phyloP scores from a whole-genome alignment of 2,113 vertebrate species.

The Pseudopodoces humilis region DNA sequence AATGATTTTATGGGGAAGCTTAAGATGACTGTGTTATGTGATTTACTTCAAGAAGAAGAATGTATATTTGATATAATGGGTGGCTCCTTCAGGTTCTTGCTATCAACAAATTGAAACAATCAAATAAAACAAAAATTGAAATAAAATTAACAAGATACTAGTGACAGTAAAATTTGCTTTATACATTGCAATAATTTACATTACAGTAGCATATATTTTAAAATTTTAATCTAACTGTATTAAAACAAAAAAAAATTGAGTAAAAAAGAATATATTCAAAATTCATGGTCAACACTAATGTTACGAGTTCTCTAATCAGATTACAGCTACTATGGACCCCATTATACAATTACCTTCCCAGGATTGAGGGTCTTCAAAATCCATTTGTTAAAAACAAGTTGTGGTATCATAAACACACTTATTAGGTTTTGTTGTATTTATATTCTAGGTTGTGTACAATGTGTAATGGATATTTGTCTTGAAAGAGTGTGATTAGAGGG shows the following conservation, averaged over 20 bases:
- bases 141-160: background rate
- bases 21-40: background rate
- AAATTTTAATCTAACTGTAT: background rate
- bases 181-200: background rate
- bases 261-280: background rate
- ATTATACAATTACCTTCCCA: background rate
- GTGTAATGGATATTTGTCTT: slow-evolving; percentile 7
- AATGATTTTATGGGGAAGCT: background rate
- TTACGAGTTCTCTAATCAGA: slow-evolving; percentile 13
- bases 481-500: background rate
- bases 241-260: background rate
- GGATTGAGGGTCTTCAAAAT: background rate
- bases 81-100: background rate
- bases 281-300: background rate
- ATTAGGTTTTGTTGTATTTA: slow-evolving; percentile 7
- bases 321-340: background rate
- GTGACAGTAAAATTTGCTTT: background rate
- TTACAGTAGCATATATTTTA: background rate
- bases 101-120: background rate
- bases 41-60: background rate
- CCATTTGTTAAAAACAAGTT: slow-evolving; percentile 8
- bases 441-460: background rate
- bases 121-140: background rate
- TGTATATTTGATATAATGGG: background rate
- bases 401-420: background rate